Conservation (phyloP, 1,140 invertebrate genomes). For the Drepana arcuata region DNA sequence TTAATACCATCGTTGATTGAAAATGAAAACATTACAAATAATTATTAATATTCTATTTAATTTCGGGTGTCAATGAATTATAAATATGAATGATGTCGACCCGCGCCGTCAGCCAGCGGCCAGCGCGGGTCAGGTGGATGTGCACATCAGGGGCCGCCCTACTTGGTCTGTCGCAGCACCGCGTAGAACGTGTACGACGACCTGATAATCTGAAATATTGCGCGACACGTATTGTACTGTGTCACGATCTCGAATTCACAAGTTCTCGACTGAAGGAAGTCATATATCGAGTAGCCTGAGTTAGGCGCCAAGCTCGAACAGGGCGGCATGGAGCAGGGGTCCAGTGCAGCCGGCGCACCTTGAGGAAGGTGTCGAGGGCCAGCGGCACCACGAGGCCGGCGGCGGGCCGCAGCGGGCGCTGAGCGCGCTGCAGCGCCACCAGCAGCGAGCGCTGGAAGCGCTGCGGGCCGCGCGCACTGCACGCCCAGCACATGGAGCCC, state of each 20-base stretch:
- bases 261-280: too few relatives aligned
- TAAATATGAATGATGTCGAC: too few relatives aligned
- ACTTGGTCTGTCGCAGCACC: conserved; percentile 50
- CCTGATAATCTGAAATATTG: conserved; percentile 53
- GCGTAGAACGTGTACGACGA: conserved; percentile 59
- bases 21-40: too few relatives aligned
- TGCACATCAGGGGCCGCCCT: too few relatives aligned
- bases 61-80: too few relatives aligned
- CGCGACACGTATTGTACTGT: too few relatives aligned
- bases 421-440: conserved; percentile 42
- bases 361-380: conserved; percentile 54
- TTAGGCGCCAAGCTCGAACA: not conserved
- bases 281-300: too few relatives aligned
- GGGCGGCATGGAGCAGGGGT: not conserved
- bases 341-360: conserved; percentile 18
- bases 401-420: conserved; percentile 42
- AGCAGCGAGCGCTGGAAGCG: conserved; percentile 30
- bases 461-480: conserved; percentile 19
- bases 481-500: conserved; percentile 34
- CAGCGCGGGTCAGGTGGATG: too few relatives aligned
- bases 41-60: too few relatives aligned
- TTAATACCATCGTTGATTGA: too few relatives aligned
- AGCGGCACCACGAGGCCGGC: conserved; percentile 51
- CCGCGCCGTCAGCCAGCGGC: too few relatives aligned
- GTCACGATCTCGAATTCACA: too few relatives aligned